phyloP scores from a whole-genome alignment of 2,888 invertebrate genomes.

The Bombylius discolor region DNA sequence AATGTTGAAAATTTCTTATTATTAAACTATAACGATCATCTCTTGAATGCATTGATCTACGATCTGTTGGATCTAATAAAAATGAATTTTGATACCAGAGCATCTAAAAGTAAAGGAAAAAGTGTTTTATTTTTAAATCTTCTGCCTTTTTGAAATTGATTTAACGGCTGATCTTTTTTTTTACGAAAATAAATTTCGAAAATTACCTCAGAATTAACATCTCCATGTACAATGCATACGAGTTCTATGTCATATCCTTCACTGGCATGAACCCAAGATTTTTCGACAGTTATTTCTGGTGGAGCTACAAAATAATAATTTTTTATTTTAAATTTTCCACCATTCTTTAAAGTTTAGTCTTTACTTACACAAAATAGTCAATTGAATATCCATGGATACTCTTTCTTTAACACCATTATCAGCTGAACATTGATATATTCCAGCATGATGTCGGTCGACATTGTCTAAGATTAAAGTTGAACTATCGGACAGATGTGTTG shows the following conservation, averaged over 20 bases:
- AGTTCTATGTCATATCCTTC: conserved; percentile 49
- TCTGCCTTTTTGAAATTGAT: too few species aligned
- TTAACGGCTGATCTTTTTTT: too few species aligned
- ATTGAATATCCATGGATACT: conserved; percentile 40
- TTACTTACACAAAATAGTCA: conserved; percentile 41
- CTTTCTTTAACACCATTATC: conserved; percentile 42
- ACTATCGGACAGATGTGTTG: conserved; percentile 38
- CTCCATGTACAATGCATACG: conserved; percentile 48
- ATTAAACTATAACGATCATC: conserved; percentile 46
- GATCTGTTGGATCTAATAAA: conserved; percentile 46
- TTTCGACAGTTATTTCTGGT: conserved; percentile 48
- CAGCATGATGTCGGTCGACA: conserved; percentile 41
- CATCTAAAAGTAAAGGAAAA: conserved; percentile 33
- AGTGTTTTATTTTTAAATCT: too few species aligned
- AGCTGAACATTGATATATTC: conserved; percentile 41
- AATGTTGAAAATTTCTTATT: conserved; percentile 45
- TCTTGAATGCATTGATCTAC: conserved; percentile 45
- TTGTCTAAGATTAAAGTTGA: conserved; percentile 39
- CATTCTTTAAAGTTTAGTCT: too few species aligned
- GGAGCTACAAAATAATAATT: conserved; percentile 37
- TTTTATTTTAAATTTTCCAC: too few species aligned
- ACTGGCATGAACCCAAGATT: conserved; percentile 48
- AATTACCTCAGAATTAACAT: conserved; percentile 40
- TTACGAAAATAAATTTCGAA: too few species aligned
- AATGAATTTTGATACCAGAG: conserved; percentile 54